phyloP scores from a whole-genome alignment of 1,140 invertebrate genomes.

The Tyrophagus putrescentiae region DNA sequence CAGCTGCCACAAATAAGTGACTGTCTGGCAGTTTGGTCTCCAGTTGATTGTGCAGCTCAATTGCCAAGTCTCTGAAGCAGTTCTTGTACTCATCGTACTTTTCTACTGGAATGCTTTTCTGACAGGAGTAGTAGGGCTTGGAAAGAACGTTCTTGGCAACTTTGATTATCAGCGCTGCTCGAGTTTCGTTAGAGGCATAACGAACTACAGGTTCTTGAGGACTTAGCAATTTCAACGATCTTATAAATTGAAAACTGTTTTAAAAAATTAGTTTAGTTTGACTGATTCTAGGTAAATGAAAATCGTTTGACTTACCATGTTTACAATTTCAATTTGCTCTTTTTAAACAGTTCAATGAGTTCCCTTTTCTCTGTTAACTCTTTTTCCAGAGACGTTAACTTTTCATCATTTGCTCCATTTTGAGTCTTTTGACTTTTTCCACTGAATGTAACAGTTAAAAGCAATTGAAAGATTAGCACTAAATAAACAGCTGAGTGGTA shows the following conservation, averaged over 20 bases:
- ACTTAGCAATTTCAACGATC: not conserved
- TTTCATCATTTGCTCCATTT: not conserved
- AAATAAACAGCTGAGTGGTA: not conserved
- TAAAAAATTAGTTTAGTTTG: too few species aligned
- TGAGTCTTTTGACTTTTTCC: not conserved
- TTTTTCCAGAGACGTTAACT: not conserved
- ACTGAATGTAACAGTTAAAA: not conserved
- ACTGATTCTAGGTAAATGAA: not conserved
- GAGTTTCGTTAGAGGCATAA: not conserved
- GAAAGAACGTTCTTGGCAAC: not conserved
- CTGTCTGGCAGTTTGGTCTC: not conserved
- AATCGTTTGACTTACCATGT: not conserved
- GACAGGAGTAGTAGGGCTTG: not conserved
- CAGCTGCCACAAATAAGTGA: not conserved
- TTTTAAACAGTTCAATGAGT: not conserved
- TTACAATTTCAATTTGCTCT: not conserved
- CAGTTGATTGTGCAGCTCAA: conserved; percentile 8
- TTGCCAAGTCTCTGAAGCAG: conserved; percentile 1
- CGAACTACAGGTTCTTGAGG: not conserved
- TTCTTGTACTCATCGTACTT: conserved; percentile 3
- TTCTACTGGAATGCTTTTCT: not conserved
- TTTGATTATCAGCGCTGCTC: not conserved
- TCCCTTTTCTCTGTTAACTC: not conserved
- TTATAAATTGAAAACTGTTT: not conserved
- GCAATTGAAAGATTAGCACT: conserved; percentile 1